Base-by-base conservation (phyloP, 1,140 invertebrate species). In the Paramacrobiotus metropolitanus region DNA sequence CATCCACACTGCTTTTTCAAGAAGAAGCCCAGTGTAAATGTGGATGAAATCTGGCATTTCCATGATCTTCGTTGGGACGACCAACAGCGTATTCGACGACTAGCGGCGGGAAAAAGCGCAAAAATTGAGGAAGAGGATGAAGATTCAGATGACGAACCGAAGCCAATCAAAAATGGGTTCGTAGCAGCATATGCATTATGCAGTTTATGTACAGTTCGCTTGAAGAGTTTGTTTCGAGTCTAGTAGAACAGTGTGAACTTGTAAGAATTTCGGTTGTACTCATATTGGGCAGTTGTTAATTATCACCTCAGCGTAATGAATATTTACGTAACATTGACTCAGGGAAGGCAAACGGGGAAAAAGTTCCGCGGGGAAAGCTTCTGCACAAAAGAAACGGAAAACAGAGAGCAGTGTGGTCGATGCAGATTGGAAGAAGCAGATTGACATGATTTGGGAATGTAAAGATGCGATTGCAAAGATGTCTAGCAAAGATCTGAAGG, bases 1-100 rank as follows among this genome's bases (percentile, higher is more conserved):
- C 91, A 97, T 75, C 76, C 79, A 62, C 75, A 77, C 1, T 96
- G 91, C 70, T 95, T 97, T 71, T 95, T 94, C 68, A 68, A 75
- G 61, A 71, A 60, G 60, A 89, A 84, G 70, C 83, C 84, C 67
- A 78, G 81, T 20, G 83, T 87, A 4, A 77, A 79, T 60, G 76
- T 79, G 9, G 80, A 78, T 59, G 88, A 94, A 63, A 87, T 97
- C 69, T 81, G 78, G 30, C 80, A 89, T 68, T 91, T 85, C 75
- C 84, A 89, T 70, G 79, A 80, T 61, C 74, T 95, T 30, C 79
- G 83, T 63, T 84, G 81, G 77, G 81, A 83, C 61, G 91, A 97
- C 75, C 90, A 95, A 73, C 77, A 89, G 66, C 81, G 79, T 65
- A 81, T 95, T 2, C 81, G 21, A 29, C 61, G 9, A 34, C 44